Conservation (phyloP, 2,888 invertebrate genomes). For the Gastrophysa polygoni region DNA sequence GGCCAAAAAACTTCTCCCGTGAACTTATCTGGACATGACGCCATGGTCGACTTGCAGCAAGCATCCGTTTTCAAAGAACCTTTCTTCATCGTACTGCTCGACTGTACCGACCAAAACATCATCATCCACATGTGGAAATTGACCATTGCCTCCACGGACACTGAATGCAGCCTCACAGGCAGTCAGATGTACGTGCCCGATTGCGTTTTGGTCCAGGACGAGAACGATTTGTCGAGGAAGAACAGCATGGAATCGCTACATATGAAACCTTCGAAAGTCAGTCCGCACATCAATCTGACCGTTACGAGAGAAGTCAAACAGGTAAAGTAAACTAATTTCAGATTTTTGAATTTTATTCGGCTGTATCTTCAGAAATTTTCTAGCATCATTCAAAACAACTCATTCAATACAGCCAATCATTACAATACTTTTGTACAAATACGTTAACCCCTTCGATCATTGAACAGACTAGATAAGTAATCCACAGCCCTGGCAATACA, state of each 20-base stretch:
- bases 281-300: slow-evolving; percentile 80
- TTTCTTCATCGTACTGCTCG: slow-evolving; percentile 93
- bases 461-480: too few species aligned
- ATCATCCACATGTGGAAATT: slow-evolving; percentile 97
- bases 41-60: slow-evolving; percentile 89
- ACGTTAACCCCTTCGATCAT: too few species aligned
- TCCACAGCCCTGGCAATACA: too few species aligned
- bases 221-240: slow-evolving; percentile 66
- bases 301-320: slow-evolving; percentile 87
- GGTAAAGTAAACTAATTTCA: not conserved
- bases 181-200: slow-evolving; percentile 92
- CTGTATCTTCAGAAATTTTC: too few species aligned
- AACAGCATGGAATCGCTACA: slow-evolving; percentile 58
- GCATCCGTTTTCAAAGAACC: slow-evolving; percentile 89
- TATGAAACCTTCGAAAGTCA: slow-evolving; percentile 59
- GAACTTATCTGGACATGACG: slow-evolving; percentile 68
- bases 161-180: slow-evolving; percentile 59
- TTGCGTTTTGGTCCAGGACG: slow-evolving; percentile 82
- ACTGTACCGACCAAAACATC: slow-evolving; percentile 81
- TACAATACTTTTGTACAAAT: too few species aligned
- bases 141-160: slow-evolving; percentile 76
- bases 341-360: not conserved
- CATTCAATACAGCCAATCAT: too few species aligned
- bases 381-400: too few species aligned
- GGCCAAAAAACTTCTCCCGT: slow-evolving; percentile 47